Conservation (phyloP, 1,140 invertebrate species). For the Heliconius eleuchia region DNA sequence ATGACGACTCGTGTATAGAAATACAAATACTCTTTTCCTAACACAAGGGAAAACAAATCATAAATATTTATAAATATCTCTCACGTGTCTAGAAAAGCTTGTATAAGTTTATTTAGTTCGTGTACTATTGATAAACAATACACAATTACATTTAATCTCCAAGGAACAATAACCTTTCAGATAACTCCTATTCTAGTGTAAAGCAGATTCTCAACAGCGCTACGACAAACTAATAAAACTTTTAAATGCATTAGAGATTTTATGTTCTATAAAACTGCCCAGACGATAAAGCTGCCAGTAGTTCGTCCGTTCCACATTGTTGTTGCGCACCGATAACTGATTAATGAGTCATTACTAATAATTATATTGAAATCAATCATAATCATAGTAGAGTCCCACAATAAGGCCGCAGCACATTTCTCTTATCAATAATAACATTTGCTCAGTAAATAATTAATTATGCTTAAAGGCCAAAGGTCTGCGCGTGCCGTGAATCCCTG, state of each 20-base stretch:
- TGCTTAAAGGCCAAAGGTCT: constrained; percentile 74
- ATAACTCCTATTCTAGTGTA: constrained; percentile 37
- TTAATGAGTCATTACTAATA: constrained; percentile 57
- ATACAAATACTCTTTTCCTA: constrained; percentile 13
- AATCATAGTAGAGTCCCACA: constrained; percentile 58
- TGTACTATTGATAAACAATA: constrained; percentile 15
- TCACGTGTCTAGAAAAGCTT: background rate
- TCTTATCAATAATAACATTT: constrained; percentile 65
- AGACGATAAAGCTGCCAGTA: constrained; percentile 22
- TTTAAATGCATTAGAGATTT: constrained; percentile 19
- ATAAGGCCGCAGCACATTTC: constrained; percentile 64
- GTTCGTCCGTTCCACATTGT: constrained; percentile 28
- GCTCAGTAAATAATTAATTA: constrained; percentile 73
- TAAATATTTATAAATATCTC: background rate
- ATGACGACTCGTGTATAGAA: constrained; percentile 15
- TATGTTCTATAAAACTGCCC: constrained; percentile 25
- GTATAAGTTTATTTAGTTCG: background rate
- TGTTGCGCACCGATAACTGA: constrained; percentile 46
- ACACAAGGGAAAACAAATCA: constrained; percentile 1
- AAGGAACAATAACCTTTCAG: constrained; percentile 18
- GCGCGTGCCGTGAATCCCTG: constrained; percentile 65
- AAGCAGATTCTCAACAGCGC: constrained; percentile 26
- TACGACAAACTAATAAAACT: constrained; percentile 16
- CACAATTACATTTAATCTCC: constrained; percentile 21
- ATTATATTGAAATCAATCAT: constrained; percentile 68